These are phyloP conservation scores for Nephrocerus scutellatus DNA, from an alignment of 2,888 invertebrate genomes.

Conservation along the genomic window DNA sequence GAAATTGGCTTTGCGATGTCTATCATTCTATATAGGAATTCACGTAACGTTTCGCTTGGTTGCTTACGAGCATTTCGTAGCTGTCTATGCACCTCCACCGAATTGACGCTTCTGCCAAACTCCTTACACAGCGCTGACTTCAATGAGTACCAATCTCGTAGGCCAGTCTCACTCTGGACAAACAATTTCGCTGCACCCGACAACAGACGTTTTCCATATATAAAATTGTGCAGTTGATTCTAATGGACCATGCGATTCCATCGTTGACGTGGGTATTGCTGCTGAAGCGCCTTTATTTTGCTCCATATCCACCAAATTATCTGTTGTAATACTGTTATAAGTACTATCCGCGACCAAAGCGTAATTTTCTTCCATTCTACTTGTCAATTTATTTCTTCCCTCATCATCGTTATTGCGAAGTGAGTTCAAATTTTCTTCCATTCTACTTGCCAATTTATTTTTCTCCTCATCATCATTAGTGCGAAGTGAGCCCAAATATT, in stretches of 20 bases:
- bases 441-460: too few relatives aligned
- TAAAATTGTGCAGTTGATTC: constrained; percentile 7
- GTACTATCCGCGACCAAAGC: too few relatives aligned
- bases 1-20: constrained; percentile 13
- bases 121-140: constrained; percentile 9
- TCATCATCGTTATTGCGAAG: too few relatives aligned
- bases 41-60: constrained; percentile 6
- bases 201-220: constrained; percentile 8
- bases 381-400: too few relatives aligned
- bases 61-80: constrained; percentile 12
- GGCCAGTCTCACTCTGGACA: constrained; percentile 4
- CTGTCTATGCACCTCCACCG: constrained; percentile 10
- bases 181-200: constrained; percentile 7
- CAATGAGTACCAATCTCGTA: constrained; percentile 8
- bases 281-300: too few relatives aligned
- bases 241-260: constrained; percentile 3
- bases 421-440: too few relatives aligned
- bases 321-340: too few relatives aligned
- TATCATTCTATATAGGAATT: constrained; percentile 12
- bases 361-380: too few relatives aligned
- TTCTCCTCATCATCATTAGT: too few relatives aligned
- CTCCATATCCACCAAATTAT: too few relatives aligned
- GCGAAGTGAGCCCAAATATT: too few relatives aligned
- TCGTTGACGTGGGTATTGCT: too few relatives aligned
- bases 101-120: constrained; percentile 4